Percentiles rank a stretch among this genome's conserved stretches.
These are phyloP conservation scores for Lepidotrigona ventralis DNA, from an alignment of 1,140 invertebrate genomes.

Conservation along the genomic window DNA sequence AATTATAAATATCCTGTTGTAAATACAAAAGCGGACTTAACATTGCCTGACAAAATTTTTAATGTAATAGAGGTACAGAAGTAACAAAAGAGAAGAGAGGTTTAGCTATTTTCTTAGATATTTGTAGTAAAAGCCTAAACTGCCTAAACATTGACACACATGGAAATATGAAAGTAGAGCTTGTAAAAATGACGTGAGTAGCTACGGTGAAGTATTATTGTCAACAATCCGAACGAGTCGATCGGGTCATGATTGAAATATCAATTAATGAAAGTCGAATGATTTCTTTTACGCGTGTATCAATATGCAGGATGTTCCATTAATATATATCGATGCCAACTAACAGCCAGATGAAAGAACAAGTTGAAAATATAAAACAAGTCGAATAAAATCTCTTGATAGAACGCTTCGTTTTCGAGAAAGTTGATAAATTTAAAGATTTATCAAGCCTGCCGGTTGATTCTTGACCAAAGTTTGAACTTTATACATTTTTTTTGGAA, in stretches of 20 bases:
- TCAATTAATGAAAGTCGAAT: not conserved
- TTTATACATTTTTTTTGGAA: too few relatives aligned
- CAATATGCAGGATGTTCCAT: not conserved
- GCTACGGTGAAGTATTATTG: not conserved
- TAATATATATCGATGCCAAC: too few relatives aligned
- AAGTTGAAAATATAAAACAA: too few relatives aligned
- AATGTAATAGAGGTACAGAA: not conserved
- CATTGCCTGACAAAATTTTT: slow-evolving; percentile 22
- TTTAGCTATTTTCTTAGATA: slow-evolving; percentile 26
- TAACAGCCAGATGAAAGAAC: too few relatives aligned
- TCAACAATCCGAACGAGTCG: not conserved
- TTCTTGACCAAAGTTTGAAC: too few relatives aligned
- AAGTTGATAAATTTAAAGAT: too few relatives aligned
- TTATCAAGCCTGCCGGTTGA: too few relatives aligned
- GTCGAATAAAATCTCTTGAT: too few relatives aligned
- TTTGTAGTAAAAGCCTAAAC: slow-evolving; percentile 25
- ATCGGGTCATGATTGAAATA: not conserved
- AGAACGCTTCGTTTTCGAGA: too few relatives aligned
- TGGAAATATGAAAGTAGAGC: slow-evolving; percentile 16
- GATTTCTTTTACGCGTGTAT: not conserved
- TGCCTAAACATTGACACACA: not conserved
- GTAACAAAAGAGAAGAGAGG: not conserved
- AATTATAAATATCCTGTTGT: not conserved
- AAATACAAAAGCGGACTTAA: slow-evolving; percentile 3
- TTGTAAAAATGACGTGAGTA: slow-evolving; percentile 11